Evolutionary conservation across 2,888 invertebrate species (phyloP), one percentile per base, ranked within the genome.

Genomic region (Drosophila formosana): DNA sequence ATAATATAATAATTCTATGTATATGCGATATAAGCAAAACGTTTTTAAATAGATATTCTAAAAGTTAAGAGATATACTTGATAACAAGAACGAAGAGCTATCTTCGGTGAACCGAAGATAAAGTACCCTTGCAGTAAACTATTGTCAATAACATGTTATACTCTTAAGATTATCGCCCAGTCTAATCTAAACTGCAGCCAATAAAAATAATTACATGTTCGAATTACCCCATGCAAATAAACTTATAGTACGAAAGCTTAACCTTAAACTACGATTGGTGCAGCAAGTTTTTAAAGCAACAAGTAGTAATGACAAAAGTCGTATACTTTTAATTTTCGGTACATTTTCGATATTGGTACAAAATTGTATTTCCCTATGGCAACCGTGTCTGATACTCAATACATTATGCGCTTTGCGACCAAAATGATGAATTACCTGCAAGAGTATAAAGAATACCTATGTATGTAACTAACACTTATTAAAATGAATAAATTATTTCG

Each of bases 21-120:
- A 75, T 63, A 69, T 57, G 75, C 66, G 46, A 76, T 67, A 72
- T 72, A 82, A 64, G 80, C 60, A 76, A 73, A 84, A 73, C 49
- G 86, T 83, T 82, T 82, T 82, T 74, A 82, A 85, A 86, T 78
- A 78, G 67, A 85, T 69, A 68, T 78, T 76, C 68, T 78, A 69
- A 45, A 75, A 67, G 61, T 56, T 82, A 85, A 80, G 66, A 53
- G 25, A 46, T 69, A 47, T 49, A 57, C 37, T 34, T 57, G 28
- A 72, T 23, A 58, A 57, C 11, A 41, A 45, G 9, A 30, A 26
- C 47, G 6, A 56, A 26, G 7, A 25, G 13, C 51, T 32, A 28
- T 32, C 23, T 23, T 46, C 46, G 45, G 39, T 37, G 4, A 26
- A 34, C 55, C 41, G 41, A 60, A 52, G 55, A 45, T 66, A 25